A percentile compares a stretch with the other conserved stretches of the same genome.
Evolutionary conservation across 30 jellyfish, hydroid and myxozoan genomes (phyloP).

Genomic region (Mastigias papua): DNA sequence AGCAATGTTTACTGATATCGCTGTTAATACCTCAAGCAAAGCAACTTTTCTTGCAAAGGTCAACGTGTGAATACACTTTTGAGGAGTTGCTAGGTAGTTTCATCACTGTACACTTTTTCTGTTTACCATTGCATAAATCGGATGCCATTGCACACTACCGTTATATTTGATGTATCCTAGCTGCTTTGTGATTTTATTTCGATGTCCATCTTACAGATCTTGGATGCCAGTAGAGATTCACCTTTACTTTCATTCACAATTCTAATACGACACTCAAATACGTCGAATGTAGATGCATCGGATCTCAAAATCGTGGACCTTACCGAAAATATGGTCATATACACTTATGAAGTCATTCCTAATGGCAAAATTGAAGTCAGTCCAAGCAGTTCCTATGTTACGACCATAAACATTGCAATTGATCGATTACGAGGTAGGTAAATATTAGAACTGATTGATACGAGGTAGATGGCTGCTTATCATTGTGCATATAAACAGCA

Average conservation of each 20-base stretch:
- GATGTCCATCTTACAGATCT: not conserved
- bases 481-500: no score
- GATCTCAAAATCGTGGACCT: conserved; percentile 17
- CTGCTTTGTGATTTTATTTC: not conserved
- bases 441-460: not conserved
- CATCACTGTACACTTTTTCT: no score
- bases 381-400: not conserved
- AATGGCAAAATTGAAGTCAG: conserved; percentile 3
- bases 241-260: conserved; percentile 42
- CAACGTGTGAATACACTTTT: no score
- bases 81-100: no score
- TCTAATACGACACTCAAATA: conserved; percentile 7
- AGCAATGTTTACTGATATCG: no score
- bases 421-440: conserved; percentile 2
- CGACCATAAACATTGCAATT: not conserved
- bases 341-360: conserved; percentile 11
- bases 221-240: conserved; percentile 46
- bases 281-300: conserved; percentile 25
- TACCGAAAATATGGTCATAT: conserved; percentile 13
- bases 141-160: no score
- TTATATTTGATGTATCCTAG: no score
- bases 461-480: no score
- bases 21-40: no score
- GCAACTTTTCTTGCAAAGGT: no score
- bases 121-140: no score